These are phyloP conservation scores for Dermochelys coriacea DNA, from an alignment of 2,797 vertebrate species.

Conservation along the genomic window DNA sequence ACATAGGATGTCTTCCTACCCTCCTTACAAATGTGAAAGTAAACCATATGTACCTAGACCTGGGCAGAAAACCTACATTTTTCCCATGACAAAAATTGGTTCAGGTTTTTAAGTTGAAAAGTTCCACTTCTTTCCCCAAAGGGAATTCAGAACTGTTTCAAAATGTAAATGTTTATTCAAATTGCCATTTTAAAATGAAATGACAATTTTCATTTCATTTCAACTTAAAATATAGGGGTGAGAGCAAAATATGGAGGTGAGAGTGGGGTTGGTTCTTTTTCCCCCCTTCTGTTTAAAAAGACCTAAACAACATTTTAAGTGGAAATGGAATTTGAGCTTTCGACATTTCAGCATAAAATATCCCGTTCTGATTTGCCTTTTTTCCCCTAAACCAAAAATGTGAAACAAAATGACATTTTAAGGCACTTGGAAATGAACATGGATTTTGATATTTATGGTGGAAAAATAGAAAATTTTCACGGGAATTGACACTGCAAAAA, in stretches of 20 bases:
- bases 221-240: not conserved
- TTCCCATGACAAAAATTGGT: not conserved
- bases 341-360: not conserved
- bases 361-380: not conserved
- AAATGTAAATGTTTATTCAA: not conserved
- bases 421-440: not conserved
- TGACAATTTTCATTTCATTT: rapidly evolving
- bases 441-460: not conserved
- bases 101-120: rapidly evolving
- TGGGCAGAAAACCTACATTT: rapidly evolving
- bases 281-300: not conserved
- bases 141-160: rapidly evolving
- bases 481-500: not conserved
- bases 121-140: not conserved
- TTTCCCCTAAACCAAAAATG: not conserved
- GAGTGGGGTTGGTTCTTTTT: not conserved
- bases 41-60: rapidly evolving
- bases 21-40: not conserved
- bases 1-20: not conserved
- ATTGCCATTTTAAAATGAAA: not conserved
- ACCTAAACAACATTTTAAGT: not conserved
- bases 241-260: not conserved
- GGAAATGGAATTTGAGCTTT: not conserved
- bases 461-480: not conserved
- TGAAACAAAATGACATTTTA: not conserved